A percentile compares a stretch with the other conserved stretches of the same genome.
Conservation (phyloP, 37 sponge, comb jelly and placozoan genomes). For the Halichondria panicea region DNA sequence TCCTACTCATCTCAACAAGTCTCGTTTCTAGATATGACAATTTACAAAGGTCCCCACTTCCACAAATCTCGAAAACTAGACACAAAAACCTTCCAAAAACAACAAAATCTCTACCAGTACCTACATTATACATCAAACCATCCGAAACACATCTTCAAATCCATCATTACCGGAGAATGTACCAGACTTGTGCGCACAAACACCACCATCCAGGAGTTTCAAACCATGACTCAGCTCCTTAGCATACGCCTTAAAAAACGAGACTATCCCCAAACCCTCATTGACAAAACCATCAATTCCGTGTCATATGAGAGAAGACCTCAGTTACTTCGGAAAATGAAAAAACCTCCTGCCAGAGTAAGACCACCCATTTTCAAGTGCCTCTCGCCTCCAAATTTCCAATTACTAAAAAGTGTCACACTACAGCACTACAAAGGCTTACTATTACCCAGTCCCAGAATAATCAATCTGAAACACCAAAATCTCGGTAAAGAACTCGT, state of each 20-base stretch:
- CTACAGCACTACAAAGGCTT: conserved; percentile 5
- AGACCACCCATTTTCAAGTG: conserved; percentile 22
- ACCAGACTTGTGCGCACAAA: conserved; percentile 27
- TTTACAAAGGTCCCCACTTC: conserved; percentile 15
- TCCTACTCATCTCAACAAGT: background rate
- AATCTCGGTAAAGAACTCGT: no score
- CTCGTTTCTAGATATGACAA: conserved; percentile 24
- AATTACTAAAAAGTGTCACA: background rate
- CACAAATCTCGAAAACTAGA: background rate
- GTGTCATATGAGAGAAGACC: background rate
- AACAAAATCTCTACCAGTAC: conserved; percentile 34
- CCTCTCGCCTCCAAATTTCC: conserved; percentile 26
- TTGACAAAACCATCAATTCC: background rate
- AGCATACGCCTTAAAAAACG: conserved; percentile 1
- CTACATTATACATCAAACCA: conserved; percentile 24
- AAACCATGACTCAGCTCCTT: background rate
- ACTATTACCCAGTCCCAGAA: background rate
- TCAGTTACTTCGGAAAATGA: background rate
- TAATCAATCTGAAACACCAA: background rate
- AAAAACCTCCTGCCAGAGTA: background rate
- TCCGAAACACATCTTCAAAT: conserved; percentile 6
- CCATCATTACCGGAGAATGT: conserved; percentile 17
- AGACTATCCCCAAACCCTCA: conserved; percentile 21
- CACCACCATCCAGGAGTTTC: background rate
- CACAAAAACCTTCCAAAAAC: conserved; percentile 20